phyloP scores from a whole-genome alignment of 2,888 invertebrate genomes.

The Lochmaea capreae region DNA sequence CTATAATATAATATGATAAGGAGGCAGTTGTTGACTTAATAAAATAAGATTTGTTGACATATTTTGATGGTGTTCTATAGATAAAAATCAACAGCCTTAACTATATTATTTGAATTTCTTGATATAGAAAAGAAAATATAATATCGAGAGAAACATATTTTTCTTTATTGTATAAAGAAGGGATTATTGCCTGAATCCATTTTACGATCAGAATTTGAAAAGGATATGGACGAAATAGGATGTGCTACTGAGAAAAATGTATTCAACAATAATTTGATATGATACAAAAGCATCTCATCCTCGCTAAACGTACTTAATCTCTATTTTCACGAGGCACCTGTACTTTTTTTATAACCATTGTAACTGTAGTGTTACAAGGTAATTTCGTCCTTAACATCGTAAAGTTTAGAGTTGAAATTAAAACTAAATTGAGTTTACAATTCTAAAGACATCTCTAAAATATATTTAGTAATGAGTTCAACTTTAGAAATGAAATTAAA shows the following conservation, averaged over 20 bases:
- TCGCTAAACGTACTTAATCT: no score
- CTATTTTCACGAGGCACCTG: no score
- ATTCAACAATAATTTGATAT: no score
- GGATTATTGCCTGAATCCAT: no score
- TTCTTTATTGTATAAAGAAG: no score
- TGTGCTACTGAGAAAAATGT: no score
- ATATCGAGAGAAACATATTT: no score
- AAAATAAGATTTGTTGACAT: slow-evolving; percentile 1
- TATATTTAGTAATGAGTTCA: slow-evolving; percentile 10
- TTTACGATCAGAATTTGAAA: no score
- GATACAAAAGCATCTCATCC: no score
- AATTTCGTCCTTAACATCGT: background rate
- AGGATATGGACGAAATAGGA: no score
- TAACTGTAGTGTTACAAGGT: background rate
- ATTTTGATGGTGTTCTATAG: background rate
- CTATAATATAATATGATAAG: background rate
- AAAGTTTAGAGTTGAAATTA: background rate
- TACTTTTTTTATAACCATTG: no score
- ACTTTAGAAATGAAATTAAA: background rate
- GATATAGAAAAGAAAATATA: no score
- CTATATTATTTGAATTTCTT: background rate
- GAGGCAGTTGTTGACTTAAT: background rate
- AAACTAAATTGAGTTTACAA: background rate
- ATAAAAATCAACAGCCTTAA: background rate
- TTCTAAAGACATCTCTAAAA: background rate